phyloP scores from a whole-genome alignment of 1,140 invertebrate species.

The Drosophila melanogaster region Release_6_plus_ISO1_MT NT_033779.5:11612501-11613000 shows the following conservation, averaged over 20 bases:
- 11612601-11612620: conserved; percentile 57
- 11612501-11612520: conserved; percentile 29
- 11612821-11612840: neutral
- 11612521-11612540: conserved; percentile 48
- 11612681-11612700: conserved; percentile 26
- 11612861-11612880: conserved; percentile 43
- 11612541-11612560: conserved; percentile 5
- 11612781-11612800: conserved; percentile 9
- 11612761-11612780: conserved; percentile 3
- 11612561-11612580: conserved; percentile 16
- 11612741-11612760: conserved; percentile 32
- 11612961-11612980: conserved; percentile 74
- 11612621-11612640: conserved; percentile 62
- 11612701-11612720: conserved; percentile 10
- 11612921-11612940: neutral
- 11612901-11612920: conserved; percentile 32
- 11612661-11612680: conserved; percentile 8
- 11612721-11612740: conserved; percentile 32
- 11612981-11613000: conserved; percentile 53
- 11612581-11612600: conserved; percentile 52
- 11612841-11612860: conserved; percentile 12
- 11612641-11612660: conserved; percentile 46
- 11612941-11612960: conserved; percentile 12
- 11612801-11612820: conserved; percentile 2
- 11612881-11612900: conserved; percentile 38